phyloP scores from a whole-genome alignment of 2,797 vertebrate genomes.

The Sebastes taczanowskii region DNA sequence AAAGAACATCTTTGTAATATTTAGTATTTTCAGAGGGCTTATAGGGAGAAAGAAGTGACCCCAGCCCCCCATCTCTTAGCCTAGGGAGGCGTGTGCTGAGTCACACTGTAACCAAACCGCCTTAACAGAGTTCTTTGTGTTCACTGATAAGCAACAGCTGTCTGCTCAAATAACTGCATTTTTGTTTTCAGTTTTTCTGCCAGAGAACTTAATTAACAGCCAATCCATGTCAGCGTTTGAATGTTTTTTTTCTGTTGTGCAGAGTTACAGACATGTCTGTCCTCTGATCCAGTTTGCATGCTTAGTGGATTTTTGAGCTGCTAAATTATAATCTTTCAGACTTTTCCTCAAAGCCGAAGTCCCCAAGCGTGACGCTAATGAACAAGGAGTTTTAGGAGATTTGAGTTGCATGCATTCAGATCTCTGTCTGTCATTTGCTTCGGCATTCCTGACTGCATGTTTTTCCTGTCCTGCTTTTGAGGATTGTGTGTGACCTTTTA shows the following conservation, averaged over 20 bases:
- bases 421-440: conserved; percentile 19
- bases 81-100: conserved; percentile 63
- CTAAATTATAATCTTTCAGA: conserved; percentile 2
- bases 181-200: conserved; percentile 27
- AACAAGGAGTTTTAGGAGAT: conserved; percentile 15
- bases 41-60: conserved; percentile 22
- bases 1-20: conserved; percentile 11
- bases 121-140: conserved; percentile 71
- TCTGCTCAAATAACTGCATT: conserved; percentile 59
- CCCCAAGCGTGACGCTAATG: conserved; percentile 2
- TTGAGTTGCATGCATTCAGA: conserved; percentile 15
- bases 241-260: neutral
- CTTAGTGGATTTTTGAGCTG: neutral
- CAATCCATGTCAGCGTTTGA: neutral
- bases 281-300: neutral
- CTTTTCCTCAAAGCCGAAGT: conserved; percentile 11
- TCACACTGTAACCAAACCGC: conserved; percentile 64
- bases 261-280: neutral
- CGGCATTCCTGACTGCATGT: conserved; percentile 20
- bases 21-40: conserved; percentile 9
- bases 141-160: conserved; percentile 75
- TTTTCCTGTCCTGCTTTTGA: conserved; percentile 22
- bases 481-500: conserved; percentile 29
- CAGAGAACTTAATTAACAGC: conserved; percentile 32
- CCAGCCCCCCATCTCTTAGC: conserved; percentile 41